Percentiles rank a stretch among this genome's conserved stretches.
phyloP scores from a whole-genome alignment of 2,113 vertebrate genomes.

The Proteles cristata region DNA sequence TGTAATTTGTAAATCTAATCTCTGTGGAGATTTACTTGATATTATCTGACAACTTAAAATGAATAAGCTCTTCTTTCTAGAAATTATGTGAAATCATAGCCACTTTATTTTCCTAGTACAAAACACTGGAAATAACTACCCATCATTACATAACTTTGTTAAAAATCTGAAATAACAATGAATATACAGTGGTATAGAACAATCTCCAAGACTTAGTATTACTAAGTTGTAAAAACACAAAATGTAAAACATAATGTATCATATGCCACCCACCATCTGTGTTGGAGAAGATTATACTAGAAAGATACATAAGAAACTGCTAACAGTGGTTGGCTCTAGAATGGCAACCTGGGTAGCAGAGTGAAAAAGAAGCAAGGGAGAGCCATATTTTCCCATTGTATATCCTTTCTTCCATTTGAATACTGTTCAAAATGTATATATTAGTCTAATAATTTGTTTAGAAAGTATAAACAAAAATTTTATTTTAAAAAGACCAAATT shows the following conservation, averaged over 20 bases:
- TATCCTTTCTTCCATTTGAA: neutral
- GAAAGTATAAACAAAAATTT: neutral
- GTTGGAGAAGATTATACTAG: neutral
- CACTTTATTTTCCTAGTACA: neutral
- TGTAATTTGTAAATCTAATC: neutral
- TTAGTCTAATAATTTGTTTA: neutral
- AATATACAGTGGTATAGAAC: neutral
- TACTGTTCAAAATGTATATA: neutral
- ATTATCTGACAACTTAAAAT: conserved; percentile 3
- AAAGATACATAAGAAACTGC: neutral
- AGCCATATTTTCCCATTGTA: neutral
- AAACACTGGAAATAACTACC: neutral
- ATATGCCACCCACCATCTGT: neutral
- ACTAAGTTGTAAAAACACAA: neutral
- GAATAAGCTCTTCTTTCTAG: neutral
- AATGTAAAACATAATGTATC: neutral
- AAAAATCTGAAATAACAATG: neutral
- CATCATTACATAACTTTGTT: neutral
- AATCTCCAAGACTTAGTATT: neutral
- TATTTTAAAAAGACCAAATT: neutral
- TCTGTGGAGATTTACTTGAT: neutral
- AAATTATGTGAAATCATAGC: neutral
- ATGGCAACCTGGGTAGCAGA: neutral
- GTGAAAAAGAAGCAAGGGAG: neutral
- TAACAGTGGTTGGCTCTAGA: neutral